Base-by-base conservation (phyloP, 2,888 invertebrate species). In the Drosophila gaucha region DNA sequence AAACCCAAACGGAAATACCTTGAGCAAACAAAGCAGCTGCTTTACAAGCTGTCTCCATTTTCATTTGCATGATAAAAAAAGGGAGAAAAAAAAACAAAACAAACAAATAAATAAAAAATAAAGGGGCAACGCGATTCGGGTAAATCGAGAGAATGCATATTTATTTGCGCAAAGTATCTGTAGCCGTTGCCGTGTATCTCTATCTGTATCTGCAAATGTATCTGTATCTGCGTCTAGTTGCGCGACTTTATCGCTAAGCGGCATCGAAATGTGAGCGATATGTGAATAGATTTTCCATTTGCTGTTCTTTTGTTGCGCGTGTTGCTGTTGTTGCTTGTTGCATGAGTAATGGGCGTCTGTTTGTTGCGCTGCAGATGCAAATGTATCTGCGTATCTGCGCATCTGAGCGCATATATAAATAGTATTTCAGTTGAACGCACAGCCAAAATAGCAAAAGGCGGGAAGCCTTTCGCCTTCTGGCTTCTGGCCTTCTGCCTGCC, bases 351-450 rank as follows among this genome's bases (percentile, higher is more conserved):
- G 79, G 70, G 70, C 66, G 59, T 56, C 56, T 73, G 55, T 67
- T 62, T 73, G 60, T 39, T 10, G 26, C 38, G 47, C 50, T 62
- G 76, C 76, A 66, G 83, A 79, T 79, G 78, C 78, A 79, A 73
- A 76, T 79, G 77, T 79, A 83, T 66, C 59, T 55, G 31, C 58
- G 65, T 59, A 55, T 50, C 41, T 76, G 36, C 50, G 65, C 52
- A 55, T 50, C 41, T 80, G 64, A 60, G 72, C 82, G 85, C 86
- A 87, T 82, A 67, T 87, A 83, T 87, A 83, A 83, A 83, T 83
- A 83, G 82, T 85, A 87, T 85, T 87, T 87, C 88, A 87, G 83
- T 87, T 76, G 86, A 83, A 83, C 86, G 82, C 86, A 73, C 88
- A 82, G 76, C 86, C 74, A 76, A 87, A 83, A 87, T 85, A 82